Base-by-base conservation (phyloP, 2,797 vertebrate species). In the Crocidura indochinensis region DNA sequence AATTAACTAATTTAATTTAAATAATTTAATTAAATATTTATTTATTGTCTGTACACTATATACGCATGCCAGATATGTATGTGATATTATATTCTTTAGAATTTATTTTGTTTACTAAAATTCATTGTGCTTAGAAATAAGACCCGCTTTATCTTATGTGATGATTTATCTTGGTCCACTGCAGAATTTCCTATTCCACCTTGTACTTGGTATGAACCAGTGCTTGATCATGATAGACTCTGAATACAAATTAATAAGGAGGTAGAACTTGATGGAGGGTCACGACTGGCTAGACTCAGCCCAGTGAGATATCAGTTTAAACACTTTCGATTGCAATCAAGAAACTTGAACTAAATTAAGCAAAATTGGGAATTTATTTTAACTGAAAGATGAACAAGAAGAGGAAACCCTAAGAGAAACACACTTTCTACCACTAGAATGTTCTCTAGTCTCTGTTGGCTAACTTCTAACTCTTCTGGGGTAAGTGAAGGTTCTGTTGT, bases 351-450 rank as follows among this genome's bases (percentile, higher is more conserved):
- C 22, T 77, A 67, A 29, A 5, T 38, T 60, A 60, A 77, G 19
- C 29, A 75, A 92, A 83, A 56, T 73, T 81, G 1, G 1, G 11
- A 79, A 62, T 80, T 76, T 3, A 80, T 56, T 75, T 86, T 83
- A 65, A 60, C 67, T 31, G 20, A 51, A 19, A 89, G 10, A 76
- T 80, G 3, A 7, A 2, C 20, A 73, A 71, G 26, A 47, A 26
- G 8, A 19, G 64, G 19, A 72, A 51, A n/a, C 38, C 56, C 15
- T 1, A 47, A 2, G 46, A 29, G 73, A 51, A 94, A 22, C 3
- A 49, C 27, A 27, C 27, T 24, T 68, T 24, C 64, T 62, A 2
- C 12, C 26, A 26, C n/a, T 60, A 7, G 29, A 2, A 19, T 6
- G 68, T 10, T 64, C 56, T 88, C 22, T 38, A 8, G 47, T 31